Percentiles rank a stretch among this genome's conserved stretches.
phyloP scores from a whole-genome alignment of 1,140 invertebrate genomes.

The Dicyema japonicum region DNA sequence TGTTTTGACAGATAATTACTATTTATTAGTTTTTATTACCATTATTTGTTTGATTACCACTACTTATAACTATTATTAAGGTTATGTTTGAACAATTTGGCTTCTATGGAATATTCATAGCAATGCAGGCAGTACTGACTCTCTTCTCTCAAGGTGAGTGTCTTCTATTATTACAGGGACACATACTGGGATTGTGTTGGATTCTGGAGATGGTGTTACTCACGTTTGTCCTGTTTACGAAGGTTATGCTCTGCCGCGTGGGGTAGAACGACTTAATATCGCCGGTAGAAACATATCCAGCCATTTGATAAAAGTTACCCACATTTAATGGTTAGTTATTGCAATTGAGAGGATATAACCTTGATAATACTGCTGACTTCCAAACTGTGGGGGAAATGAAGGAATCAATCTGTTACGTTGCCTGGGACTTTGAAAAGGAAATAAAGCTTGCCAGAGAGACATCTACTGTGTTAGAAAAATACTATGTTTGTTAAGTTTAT shows the following conservation, averaged over 20 bases:
- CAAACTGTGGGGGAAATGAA: conserved; percentile 97
- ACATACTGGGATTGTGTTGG: conserved; percentile 81
- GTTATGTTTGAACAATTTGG: conserved; percentile 98
- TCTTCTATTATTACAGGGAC: too few relatives aligned
- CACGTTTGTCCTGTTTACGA: conserved; percentile 79
- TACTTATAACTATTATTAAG: too few relatives aligned
- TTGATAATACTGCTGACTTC: conserved; percentile 97
- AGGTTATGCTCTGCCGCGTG: conserved; percentile 35
- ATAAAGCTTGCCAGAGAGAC: conserved; percentile 80
- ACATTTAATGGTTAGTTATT: conserved; percentile 47
- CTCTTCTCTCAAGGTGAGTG: conserved; percentile 80
- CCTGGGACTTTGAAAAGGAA: conserved; percentile 95
- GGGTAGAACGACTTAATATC: conserved; percentile 53
- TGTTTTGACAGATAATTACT: too few relatives aligned
- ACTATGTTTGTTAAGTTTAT: conserved; percentile 69
- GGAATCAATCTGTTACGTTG: conserved; percentile 94
- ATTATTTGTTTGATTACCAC: too few relatives aligned
- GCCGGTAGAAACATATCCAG: conserved; percentile 79
- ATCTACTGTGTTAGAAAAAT: conserved; percentile 77
- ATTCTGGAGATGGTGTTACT: conserved; percentile 89
- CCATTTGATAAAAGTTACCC: conserved; percentile 88
- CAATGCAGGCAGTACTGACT: conserved; percentile 69
- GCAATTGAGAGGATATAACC: conserved; percentile 76
- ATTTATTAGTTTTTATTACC: too few relatives aligned
- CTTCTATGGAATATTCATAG: conserved; percentile 73